Evolutionary conservation across 2,797 vertebrate genomes (phyloP).

Genomic region (Gobionotothen gibberifrons): DNA sequence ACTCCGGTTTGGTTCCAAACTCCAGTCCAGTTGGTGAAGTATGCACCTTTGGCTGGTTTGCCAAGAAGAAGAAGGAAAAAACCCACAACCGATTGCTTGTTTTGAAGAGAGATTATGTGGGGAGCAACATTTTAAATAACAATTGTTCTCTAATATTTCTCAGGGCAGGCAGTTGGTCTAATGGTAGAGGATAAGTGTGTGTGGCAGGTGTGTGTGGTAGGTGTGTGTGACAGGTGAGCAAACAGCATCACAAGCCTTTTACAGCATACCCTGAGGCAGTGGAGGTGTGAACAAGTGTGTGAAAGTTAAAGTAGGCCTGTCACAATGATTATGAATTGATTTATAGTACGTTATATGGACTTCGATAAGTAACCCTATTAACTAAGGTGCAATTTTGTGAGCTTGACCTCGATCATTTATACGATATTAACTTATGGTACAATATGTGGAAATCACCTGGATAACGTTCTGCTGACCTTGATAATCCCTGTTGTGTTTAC

Average conservation of each 20-base stretch:
- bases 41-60: not conserved
- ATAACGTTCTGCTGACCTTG: too few species aligned
- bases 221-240: constrained; percentile 21
- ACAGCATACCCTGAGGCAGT: not conserved
- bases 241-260: not conserved
- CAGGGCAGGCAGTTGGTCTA: not conserved
- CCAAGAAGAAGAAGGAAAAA: not conserved
- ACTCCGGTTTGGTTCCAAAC: not conserved
- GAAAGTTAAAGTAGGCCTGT: not conserved
- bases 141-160: not conserved
- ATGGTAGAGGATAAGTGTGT: not conserved
- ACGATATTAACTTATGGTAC: too few species aligned
- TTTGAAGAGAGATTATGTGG: not conserved
- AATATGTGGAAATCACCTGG: too few species aligned
- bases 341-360: too few species aligned
- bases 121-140: not conserved
- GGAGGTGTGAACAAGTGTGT: not conserved
- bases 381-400: too few species aligned
- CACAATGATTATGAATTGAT: too few species aligned
- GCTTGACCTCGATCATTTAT: too few species aligned
- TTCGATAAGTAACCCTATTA: too few species aligned
- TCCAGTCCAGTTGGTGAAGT: not conserved
- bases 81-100: not conserved
- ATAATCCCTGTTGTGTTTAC: too few species aligned
- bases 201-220: constrained; percentile 11